Conservation (phyloP, 1,140 invertebrate species). For the Anoplophora glabripennis region DNA sequence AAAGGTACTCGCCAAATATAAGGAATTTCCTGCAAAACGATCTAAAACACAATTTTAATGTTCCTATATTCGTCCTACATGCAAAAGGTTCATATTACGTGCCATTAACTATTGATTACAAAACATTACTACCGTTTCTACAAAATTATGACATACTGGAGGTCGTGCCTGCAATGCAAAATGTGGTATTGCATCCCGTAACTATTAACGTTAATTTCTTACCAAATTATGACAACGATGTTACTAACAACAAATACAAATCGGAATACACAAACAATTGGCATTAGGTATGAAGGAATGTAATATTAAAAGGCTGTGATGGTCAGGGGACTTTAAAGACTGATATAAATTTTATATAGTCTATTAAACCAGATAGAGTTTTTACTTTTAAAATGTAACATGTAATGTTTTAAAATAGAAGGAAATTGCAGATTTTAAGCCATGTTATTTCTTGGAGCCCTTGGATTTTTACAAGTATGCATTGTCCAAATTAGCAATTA, state of each 20-base stretch:
- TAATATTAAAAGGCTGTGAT: constrained; percentile 35
- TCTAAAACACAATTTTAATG: constrained; percentile 51
- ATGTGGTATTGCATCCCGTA: constrained; percentile 80
- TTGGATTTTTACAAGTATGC: neutral
- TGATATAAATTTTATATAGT: constrained; percentile 25
- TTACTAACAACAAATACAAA: constrained; percentile 24
- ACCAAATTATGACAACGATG: constrained; percentile 26
- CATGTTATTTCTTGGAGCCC: neutral
- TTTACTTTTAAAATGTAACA: constrained; percentile 6
- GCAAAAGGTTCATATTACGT: constrained; percentile 87
- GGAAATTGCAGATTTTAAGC: neutral
- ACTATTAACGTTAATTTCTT: constrained; percentile 85
- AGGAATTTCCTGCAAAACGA: neutral
- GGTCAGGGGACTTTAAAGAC: constrained; percentile 38
- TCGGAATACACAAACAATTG: constrained; percentile 31
- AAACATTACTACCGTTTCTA: constrained; percentile 68
- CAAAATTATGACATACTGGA: constrained; percentile 58
- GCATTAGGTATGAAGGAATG: constrained; percentile 13
- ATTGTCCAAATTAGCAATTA: too few species aligned
- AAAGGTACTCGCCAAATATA: constrained; percentile 26
- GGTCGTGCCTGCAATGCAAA: constrained; percentile 55
- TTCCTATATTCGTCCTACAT: constrained; percentile 81
- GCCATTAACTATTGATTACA: constrained; percentile 81
- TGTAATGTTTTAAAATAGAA: neutral
- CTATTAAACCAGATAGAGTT: constrained; percentile 7